Conservation (phyloP, 1,140 invertebrate species). For the Drosophila nasuta region DNA sequence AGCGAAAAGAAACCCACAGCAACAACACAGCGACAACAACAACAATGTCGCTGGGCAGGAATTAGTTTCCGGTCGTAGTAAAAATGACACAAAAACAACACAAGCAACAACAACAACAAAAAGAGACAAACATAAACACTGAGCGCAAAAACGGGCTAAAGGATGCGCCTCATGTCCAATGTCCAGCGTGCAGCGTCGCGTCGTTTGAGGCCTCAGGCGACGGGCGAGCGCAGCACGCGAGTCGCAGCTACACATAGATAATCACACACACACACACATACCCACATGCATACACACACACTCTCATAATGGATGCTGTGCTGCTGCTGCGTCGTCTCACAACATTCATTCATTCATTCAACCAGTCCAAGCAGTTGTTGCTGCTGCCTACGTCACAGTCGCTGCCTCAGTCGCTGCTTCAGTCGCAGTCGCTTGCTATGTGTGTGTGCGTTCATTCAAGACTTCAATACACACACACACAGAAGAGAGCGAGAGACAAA, state of each 20-base stretch:
- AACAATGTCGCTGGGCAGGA: slow-evolving; percentile 68
- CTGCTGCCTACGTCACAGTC: slow-evolving; percentile 31
- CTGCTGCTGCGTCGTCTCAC: slow-evolving; percentile 11
- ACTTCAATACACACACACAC: slow-evolving; percentile 53
- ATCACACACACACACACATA: slow-evolving; percentile 22
- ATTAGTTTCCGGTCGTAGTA: slow-evolving; percentile 84
- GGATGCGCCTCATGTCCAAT: slow-evolving; percentile 49
- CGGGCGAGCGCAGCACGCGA: slow-evolving; percentile 30
- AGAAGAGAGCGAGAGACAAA: slow-evolving; percentile 17
- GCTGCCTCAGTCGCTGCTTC: slow-evolving; percentile 6
- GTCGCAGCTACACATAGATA: slow-evolving; percentile 47
- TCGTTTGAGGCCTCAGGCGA: slow-evolving; percentile 30
- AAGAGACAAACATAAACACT: slow-evolving; percentile 44
- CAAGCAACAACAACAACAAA: slow-evolving; percentile 31
- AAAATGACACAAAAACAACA: slow-evolving; percentile 81
- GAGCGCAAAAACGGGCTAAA: slow-evolving; percentile 70
- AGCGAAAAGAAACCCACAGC: slow-evolving; percentile 19
- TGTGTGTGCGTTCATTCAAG: slow-evolving; percentile 54
- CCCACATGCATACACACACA: background rate
- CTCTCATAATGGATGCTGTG: slow-evolving; percentile 37
- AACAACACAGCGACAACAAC: slow-evolving; percentile 11
- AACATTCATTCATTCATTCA: slow-evolving; percentile 52
- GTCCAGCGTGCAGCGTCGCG: slow-evolving; percentile 8
- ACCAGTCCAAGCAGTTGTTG: background rate
- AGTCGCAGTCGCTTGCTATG: slow-evolving; percentile 8